Evolutionary conservation across 2,888 invertebrate genomes (phyloP).

Genomic region (Meliscaeva auricollis): DNA sequence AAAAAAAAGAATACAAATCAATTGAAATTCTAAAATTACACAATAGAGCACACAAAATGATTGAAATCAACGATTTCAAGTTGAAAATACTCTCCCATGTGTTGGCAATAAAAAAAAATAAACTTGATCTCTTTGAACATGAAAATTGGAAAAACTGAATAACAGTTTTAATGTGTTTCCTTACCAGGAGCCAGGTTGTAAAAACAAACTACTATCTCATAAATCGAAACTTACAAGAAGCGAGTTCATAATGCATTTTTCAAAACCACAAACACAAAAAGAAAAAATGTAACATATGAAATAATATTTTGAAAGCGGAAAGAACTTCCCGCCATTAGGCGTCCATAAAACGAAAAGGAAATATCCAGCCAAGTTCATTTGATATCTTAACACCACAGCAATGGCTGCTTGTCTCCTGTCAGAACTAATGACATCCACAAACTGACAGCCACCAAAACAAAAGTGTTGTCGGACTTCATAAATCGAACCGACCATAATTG

Average conservation of each 20-base stretch:
- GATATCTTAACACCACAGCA: constrained; percentile 19
- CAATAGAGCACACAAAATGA: background rate
- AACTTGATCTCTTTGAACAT: constrained; percentile 33
- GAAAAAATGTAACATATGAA: constrained; percentile 34
- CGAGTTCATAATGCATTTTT: constrained; percentile 4
- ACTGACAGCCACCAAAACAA: constrained; percentile 33
- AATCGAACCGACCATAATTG: constrained; percentile 51
- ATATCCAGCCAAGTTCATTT: constrained; percentile 32
- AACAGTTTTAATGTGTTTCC: constrained; percentile 23
- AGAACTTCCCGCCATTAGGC: background rate
- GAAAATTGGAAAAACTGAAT: constrained; percentile 22
- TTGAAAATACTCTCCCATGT: constrained; percentile 57
- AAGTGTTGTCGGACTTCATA: constrained; percentile 49
- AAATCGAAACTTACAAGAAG: constrained; percentile 40
- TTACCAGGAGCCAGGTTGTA: constrained; percentile 46
- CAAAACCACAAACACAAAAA: background rate
- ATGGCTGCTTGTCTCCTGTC: constrained; percentile 52
- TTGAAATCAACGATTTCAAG: constrained; percentile 1
- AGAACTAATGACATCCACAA: constrained; percentile 51
- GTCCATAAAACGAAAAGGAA: background rate
- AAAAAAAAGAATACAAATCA: background rate
- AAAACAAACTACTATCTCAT: constrained; percentile 55
- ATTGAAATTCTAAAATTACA: constrained; percentile 49
- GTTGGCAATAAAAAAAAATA: constrained; percentile 55
- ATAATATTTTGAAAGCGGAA: constrained; percentile 34